Base-by-base conservation (phyloP, 2,113 vertebrate species). In the Spea bombifrons region DNA sequence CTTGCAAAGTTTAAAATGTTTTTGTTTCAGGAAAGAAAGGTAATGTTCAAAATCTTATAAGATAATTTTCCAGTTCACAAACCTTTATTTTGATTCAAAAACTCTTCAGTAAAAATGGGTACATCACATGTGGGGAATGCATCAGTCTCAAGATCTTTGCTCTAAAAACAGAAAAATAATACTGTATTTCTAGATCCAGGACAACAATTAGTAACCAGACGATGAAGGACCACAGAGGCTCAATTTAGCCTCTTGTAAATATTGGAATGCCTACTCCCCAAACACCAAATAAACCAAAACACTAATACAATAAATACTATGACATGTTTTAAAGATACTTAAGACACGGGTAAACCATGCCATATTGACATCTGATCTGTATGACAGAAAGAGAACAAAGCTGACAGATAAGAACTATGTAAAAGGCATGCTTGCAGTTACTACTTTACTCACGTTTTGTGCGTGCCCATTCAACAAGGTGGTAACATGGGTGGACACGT, bases 21-120 rank as follows among this genome's bases (percentile, higher is more conserved):
- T 30, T 30, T 1, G 30, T 30, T 30, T 1, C 30, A 30, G 30
- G 30, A 30, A 30, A 30, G 30, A 30, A 30, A 30, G 30, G 30
- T 30, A 59, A 59, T 59, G 10, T 9, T 59, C 50, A 52, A 52
- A 10, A 52, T 52, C 6, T 6, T 52, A 52, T 13, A 59, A 59
- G 30, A 2, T 30, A 30, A 30, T 2, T 30, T 30, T 30, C 30
- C 30, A 30, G 30, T 30, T 78, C n/a, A 30, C 48, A 52, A 30
- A 99, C 97, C 96, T 94, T 99, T 99, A 85, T 98, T 99, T 87
- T 99, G 97, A 92, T 98, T 97, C 76, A 98, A 87, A 84, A 99
- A 99, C 83, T 99, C 97, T 79, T 99, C 97, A 0, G 97, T 98
- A 89, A 99, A 99, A 83, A 99, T 98, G 8, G 97, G 97, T 8